Conservation (phyloP, 1,140 invertebrate species). For the Mamestra configurata region DNA sequence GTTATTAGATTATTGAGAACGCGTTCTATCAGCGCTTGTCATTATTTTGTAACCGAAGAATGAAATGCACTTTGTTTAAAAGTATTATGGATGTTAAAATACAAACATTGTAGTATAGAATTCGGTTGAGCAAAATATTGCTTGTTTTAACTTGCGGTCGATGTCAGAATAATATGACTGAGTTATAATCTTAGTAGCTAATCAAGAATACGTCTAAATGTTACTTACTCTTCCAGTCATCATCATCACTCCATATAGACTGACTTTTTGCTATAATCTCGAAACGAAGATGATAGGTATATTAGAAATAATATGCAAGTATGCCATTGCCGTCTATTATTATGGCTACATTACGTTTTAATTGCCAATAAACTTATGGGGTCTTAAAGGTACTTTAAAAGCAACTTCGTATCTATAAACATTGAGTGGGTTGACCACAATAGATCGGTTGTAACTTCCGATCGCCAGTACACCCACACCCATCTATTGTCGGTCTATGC, state of each 20-base stretch:
- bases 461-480: conserved; percentile 12
- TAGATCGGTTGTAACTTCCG: conserved; percentile 39
- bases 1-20: conserved; percentile 43
- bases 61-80: conserved; percentile 22
- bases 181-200: background rate
- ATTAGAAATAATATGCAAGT: conserved; percentile 10
- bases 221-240: background rate
- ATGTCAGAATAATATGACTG: background rate
- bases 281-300: background rate
- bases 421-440: conserved; percentile 3
- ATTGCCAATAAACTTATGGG: background rate
- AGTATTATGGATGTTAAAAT: background rate
- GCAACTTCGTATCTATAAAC: background rate
- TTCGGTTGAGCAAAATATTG: background rate
- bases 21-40: conserved; percentile 24
- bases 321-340: conserved; percentile 10
- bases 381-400: background rate
- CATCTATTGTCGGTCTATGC: conserved; percentile 24
- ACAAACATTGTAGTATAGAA: background rate
- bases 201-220: background rate
- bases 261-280: conserved; percentile 16
- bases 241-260: conserved; percentile 1
- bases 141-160: background rate
- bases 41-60: conserved; percentile 33
- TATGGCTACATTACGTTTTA: background rate